Base-by-base conservation (phyloP, 2,113 vertebrate species). In the Telmatochromis sp. region DNA sequence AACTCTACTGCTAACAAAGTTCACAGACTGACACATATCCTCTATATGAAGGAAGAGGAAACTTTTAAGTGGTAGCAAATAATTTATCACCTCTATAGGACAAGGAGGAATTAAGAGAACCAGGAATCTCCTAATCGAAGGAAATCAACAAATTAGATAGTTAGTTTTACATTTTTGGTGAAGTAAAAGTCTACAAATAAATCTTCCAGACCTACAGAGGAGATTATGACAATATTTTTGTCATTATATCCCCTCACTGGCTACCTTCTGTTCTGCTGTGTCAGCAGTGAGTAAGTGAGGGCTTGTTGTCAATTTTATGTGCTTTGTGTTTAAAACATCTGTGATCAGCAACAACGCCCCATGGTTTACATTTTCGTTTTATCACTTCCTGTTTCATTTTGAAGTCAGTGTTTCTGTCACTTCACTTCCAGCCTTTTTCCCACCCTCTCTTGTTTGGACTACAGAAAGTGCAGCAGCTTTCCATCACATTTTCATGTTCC, bases 41-140 rank as follows among this genome's bases (percentile, higher is more conserved):
- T 86, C 50, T 31, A 71, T 68, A 47, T 51, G 37, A 87, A 80
- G 81, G 86, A 91, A 90, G 88, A 89, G 92, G 93, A 94, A 93
- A 86, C 82, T 51, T 89, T 60, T 86, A 12, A 82, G 37, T 33
- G 35, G 21, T 58, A 17, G n/a, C 54, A 50, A 51, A 42, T 86
- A 9, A 86, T 91, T 91, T 86, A 91, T 89, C 21, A 88, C 15
- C 65, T 33, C 21, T 47, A 47, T 68, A 84, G 21, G 68, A 81
- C 45, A 54, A 68, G 80, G 5, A 84, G 54, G 80, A 83, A 50
- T 35, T 55, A 79, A 31, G 45, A 63, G 84, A 23, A 51, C 47
- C 10, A 50, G n/a, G 9, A 21, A 33, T 14, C 26, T 78, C 23
- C 42, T 50, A 50, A 50, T 78, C 1, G 5, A 50, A 78, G 23